Base-by-base conservation (phyloP, 1,140 invertebrate species). In the Drosophila sturtevanti region DNA sequence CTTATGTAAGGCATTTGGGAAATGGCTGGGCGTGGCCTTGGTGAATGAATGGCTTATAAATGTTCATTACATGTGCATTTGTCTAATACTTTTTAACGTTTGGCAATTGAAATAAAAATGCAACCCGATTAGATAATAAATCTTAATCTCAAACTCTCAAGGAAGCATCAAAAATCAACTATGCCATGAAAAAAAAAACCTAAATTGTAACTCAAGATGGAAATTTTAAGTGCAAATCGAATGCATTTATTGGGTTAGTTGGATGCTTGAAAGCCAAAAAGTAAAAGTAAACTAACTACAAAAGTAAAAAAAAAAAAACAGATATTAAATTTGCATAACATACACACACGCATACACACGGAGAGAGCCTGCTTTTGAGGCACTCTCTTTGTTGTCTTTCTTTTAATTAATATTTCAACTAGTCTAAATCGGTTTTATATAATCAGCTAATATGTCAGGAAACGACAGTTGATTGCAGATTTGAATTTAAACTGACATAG, bases 281-380 rank as follows among this genome's bases (percentile, higher is more conserved):
- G 44, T 51, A 58, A 58, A 56, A 37, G 41, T 48, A 48, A 16
- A 48, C 41, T 48, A 48, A 48, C 41, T 48, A 48, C 41, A 48
- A 48, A 44, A 21, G 9, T 48, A 48, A 18, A 48, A 48, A 18
- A 48, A 18, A 44, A 44, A 48, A 48, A 48, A 48, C 11, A 21
- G 41, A 48, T 21, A 48, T 48, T 9, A 48, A 48, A 48, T 48
- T 48, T 48, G 41, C 41, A 48, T 48, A 48, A 48, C 16, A 48
- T 16, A 48, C 16, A 21, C 41, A 48, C 7, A 21, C 16, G 9
- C 35, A 37, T 12, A 37, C 35, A 37, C 11, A 37, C 35, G n/a
- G n/a, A 37, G 12, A n/a, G 11, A 3, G 16, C 41, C 9, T 48
- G 41, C 41, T 21, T 21, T 48, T 21, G 4, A 6, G 16, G 41